Evolutionary conservation across 2,113 vertebrate species (phyloP).

Genomic region (Ramphastos sulfuratus): DNA sequence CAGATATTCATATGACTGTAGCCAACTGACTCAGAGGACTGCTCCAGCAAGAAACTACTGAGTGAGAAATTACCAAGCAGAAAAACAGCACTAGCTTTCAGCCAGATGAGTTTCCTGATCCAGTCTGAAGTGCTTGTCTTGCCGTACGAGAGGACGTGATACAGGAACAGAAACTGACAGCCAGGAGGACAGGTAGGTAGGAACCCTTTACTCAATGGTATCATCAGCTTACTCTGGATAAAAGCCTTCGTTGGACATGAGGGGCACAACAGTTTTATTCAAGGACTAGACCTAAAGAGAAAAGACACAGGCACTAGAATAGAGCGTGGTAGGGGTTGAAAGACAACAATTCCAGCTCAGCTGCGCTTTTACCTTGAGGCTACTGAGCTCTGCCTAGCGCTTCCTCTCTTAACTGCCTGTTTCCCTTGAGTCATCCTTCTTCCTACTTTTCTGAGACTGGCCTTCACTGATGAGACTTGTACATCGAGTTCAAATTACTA

Average conservation of each 20-base stretch:
- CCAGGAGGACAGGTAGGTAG: not conserved
- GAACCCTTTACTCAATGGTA: not conserved
- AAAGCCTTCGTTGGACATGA: not conserved
- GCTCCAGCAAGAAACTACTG: not conserved
- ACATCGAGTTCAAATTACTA: not conserved
- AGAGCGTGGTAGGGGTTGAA: accelerated
- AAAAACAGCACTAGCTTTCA: not conserved
- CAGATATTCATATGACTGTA: not conserved
- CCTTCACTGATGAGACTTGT: not conserved
- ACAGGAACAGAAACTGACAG: not conserved
- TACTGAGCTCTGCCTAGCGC: not conserved
- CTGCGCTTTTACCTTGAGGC: not conserved
- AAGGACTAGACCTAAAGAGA: not conserved
- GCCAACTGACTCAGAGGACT: not conserved
- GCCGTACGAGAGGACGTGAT: not conserved
- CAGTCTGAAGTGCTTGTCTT: not conserved
- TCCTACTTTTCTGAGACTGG: not conserved
- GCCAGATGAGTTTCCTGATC: not conserved
- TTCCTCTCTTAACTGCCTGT: not conserved
- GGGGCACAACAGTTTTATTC: not conserved
- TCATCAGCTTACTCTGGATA: not conserved
- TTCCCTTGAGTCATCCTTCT: not conserved
- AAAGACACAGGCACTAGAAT: not conserved
- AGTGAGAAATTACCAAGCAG: not conserved
- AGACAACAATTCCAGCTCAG: not conserved